These are phyloP conservation scores for Mesorhabditis spiculigera DNA, from an alignment of 2,888 invertebrate species.

Conservation along the genomic window DNA sequence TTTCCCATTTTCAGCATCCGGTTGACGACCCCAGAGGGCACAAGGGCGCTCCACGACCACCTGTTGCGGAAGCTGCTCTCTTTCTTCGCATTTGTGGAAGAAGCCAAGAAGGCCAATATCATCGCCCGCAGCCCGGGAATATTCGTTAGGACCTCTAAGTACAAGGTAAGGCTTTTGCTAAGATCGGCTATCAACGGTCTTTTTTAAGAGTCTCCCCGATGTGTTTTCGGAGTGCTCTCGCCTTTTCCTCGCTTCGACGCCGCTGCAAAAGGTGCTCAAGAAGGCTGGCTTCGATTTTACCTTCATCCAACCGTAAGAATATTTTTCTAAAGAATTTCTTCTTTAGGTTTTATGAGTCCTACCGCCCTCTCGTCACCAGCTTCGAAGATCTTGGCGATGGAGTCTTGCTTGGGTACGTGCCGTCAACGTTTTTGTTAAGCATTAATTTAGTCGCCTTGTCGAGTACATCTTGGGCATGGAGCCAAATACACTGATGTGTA, in stretches of 20 bases:
- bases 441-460: not conserved
- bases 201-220: not conserved
- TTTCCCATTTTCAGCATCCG: not conserved
- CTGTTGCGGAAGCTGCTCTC: not conserved
- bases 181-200: not conserved
- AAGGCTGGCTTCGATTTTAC: not conserved
- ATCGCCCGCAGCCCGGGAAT: not conserved
- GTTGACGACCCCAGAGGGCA: not conserved
- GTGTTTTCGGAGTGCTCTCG: not conserved
- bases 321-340: not conserved
- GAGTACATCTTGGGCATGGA: not conserved
- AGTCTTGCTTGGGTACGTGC: constrained; percentile 1
- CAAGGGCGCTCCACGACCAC: not conserved
- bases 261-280: not conserved
- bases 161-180: not conserved
- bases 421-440: not conserved
- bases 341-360: constrained; percentile 3
- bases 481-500: not conserved
- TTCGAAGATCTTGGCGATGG: not conserved
- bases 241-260: not conserved
- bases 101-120: not conserved
- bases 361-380: not conserved
- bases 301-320: not conserved
- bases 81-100: not conserved
- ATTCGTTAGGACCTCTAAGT: not conserved